Evolutionary conservation across 2,797 vertebrate genomes (phyloP), one percentile per base, ranked within the genome.

Genomic region (Hipposideros larvatus): DNA sequence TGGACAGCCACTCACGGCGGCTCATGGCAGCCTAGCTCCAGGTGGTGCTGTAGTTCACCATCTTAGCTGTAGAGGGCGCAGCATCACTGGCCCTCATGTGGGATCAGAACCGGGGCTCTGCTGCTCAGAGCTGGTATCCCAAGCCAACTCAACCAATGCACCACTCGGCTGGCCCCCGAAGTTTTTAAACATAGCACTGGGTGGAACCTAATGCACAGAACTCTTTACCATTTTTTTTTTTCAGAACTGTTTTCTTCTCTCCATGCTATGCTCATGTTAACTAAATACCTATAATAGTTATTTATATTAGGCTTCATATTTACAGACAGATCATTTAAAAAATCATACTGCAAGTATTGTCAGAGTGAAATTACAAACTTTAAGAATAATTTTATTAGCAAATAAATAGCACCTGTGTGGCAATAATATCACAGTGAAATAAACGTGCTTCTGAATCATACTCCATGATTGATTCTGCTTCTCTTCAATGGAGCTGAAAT

Each of bases 371-470:
- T 48, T 68, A 71, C 46, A 90, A 89, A 84, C 61, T 74, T 15
- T 53, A 82, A 57, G 86, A 92, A 94, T 94, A 59, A 96, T 95
- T 97, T 88, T 78, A 96, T 97, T 94, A 97, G 73, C 90, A 96
- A 84, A 94, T 89, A 55, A 96, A 96, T 93, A 87, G 22, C 7
- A 94, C 51, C 13, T 84, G 19, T 82, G 51, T 90, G 83, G 68
- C 91, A 96, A 90, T 90, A 96, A 89, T 31, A 75, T 65, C 89
- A 78, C n/a, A 93, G 86, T 83, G 63, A 95, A 96, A 48, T 86
- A 92, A 92, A 96, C 28, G 66, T 28, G 31, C 68, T 71, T 15
- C 87, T 66, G 43, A 95, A 43, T 79, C 53, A 53, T 73, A 59
- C 65, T 88, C 41, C 18, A 31, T 74, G 91, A 87, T 71, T 95